A percentile compares a stretch with the other conserved stretches of the same genome.
Evolutionary conservation across 2,888 invertebrate species (phyloP).

Genomic region (Malthinus flaveolus): DNA sequence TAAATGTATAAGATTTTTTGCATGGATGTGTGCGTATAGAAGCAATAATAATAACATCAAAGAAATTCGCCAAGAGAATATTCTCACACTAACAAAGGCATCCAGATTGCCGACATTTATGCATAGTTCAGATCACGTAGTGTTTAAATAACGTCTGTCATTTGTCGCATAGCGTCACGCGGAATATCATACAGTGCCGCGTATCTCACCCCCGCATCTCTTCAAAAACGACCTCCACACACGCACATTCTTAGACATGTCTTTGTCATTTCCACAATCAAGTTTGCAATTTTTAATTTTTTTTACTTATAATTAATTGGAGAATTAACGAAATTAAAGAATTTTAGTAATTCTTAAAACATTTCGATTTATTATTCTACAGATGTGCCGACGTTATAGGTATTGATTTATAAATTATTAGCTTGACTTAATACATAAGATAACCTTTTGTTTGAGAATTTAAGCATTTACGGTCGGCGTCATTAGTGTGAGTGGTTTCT

Average conservation of each 20-base stretch:
- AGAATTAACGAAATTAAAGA: too few species aligned
- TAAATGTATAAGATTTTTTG: neutral
- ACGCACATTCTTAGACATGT: conserved; percentile 40
- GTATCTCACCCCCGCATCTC: conserved; percentile 51
- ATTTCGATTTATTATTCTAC: too few species aligned
- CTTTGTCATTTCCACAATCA: conserved; percentile 31
- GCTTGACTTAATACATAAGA: too few species aligned
- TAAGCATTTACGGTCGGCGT: too few species aligned
- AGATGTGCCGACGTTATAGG: too few species aligned
- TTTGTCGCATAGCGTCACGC: conserved; percentile 54
- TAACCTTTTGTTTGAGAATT: too few species aligned
- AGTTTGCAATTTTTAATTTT: too few species aligned
- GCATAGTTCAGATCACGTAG: conserved; percentile 54
- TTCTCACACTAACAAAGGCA: conserved; percentile 50
- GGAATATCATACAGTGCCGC: conserved; percentile 47
- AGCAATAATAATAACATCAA: conserved; percentile 30
- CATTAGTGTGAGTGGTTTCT: too few species aligned
- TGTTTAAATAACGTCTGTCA: conserved; percentile 48
- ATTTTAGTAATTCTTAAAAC: too few species aligned
- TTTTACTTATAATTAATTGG: too few species aligned
- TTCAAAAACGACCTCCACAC: conserved; percentile 38
- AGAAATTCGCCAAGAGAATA: conserved; percentile 30
- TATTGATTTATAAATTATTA: too few species aligned
- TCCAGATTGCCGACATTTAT: conserved; percentile 43
- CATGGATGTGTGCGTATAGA: conserved; percentile 7